Evolutionary conservation across 1,140 invertebrate genomes (phyloP), one percentile per base, ranked within the genome.

Genomic region (Drosophila mojavensis): DNA sequence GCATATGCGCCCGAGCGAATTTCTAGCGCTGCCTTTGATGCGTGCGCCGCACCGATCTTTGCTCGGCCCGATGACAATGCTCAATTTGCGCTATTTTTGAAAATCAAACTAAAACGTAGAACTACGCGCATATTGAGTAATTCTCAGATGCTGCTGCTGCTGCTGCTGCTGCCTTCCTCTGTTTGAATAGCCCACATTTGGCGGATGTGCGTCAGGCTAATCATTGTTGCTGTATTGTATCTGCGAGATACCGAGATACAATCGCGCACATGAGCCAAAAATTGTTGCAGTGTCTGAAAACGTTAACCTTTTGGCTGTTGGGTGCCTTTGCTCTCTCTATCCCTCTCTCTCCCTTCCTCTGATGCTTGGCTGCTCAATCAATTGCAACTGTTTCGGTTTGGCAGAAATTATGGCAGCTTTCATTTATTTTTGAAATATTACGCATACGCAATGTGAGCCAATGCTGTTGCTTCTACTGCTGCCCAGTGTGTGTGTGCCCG

Each of bases 381-480:
- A 69, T 67, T 67, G 70, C 70, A 67, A 74, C 64, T 45, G 58
- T 20, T 53, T 26, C 48, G 9, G 60, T 48, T 47, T 30, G 60
- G 58, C 70, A 48, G 36, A 66, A 69, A 78, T 80, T 75, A 69
- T 76, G 73, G 72, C 67, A 71, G 73, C 47, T 70, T 54, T 33
- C 39, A 71, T 77, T 74, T 84, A 88, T 89, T 89, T 89, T 81
- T 84, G 84, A 88, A 78, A 67, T 60, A 88, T 88, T 89, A 89
- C 84, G 84, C 70, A 89, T 88, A 84, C 84, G 84, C 79, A 66
- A 60, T 47, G 66, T 71, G 33, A 66, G 58, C 45, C 53, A 15
- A 9, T 10, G n/a, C 36, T 50, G n/a, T 50, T n/a, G n/a, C 20
- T 10, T 3, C 41, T 10, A 5, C 24, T 15, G 26, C 53, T 4